Base-by-base conservation (phyloP, 1,140 invertebrate genomes). In the Camponotus pennsylvanicus region DNA sequence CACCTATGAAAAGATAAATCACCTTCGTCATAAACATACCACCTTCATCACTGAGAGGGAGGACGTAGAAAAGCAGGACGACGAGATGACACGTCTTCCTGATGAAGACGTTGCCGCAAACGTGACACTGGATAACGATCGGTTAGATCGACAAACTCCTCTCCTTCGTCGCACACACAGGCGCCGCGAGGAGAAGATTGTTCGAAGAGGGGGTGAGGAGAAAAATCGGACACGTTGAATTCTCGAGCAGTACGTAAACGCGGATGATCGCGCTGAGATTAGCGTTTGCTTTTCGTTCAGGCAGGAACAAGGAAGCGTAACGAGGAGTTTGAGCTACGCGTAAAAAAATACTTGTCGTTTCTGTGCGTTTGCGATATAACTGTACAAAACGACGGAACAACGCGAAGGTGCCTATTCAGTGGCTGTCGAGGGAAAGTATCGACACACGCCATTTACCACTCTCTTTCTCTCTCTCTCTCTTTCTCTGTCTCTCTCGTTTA, bases 1-100 rank as follows among this genome's bases (percentile, higher is more conserved):
- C 93, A 94, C 94, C 94, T 95, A 93, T 89, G 93, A 92, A 94
- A 94, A 92, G 93, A 93, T 86, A 94, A 92, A 94, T 88, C 94
- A 94, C 92, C 89, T 87, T 87, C 90, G 93, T 95, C 94, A 95
- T 92, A 92, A 82, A 91, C 92, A 93, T 94, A 93, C 92, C 92
- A 93, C 92, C 89, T 90, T 86, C 88, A 88, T 83, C 89, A 90
- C 89, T 80, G 5, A 13, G 87, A 3, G 55, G 34, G 55, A 69
- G 57, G 52, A 49, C n/a, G 59, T 55, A 61, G 34, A 64, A n/a
- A 75, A 34, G 55, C 32, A 63, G 34, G 37, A 85, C 73, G 71
- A 85, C 11, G 82, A 64, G 42, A 76, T 40, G 59, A 37, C 21
- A 21, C 27, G 9, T 73, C 77, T 57, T 66, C 42, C 18, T 32